Evolutionary conservation across 2,113 vertebrate species (phyloP).

Genomic region (Diadophis punctatus): DNA sequence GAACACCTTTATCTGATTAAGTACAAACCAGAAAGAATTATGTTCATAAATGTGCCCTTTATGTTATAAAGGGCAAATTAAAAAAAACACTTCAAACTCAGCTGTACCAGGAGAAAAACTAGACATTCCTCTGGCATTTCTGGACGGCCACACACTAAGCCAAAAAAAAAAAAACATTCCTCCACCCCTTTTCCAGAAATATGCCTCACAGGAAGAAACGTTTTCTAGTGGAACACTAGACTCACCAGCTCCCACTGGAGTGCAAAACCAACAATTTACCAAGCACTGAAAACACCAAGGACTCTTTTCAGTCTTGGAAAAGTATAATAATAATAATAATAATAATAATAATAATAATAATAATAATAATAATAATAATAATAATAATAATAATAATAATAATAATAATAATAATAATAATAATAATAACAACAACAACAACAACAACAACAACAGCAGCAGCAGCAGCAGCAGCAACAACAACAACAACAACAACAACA

Average conservation of each 20-base stretch:
- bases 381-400: too few species aligned
- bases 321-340: too few species aligned
- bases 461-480: too few species aligned
- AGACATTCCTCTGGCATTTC: conserved; percentile 52
- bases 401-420: too few species aligned
- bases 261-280: conserved; percentile 42
- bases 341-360: too few species aligned
- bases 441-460: too few species aligned
- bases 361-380: too few species aligned
- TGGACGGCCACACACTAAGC: conserved; percentile 58
- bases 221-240: conserved; percentile 42
- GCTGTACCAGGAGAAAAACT: conserved; percentile 46
- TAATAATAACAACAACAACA: too few species aligned
- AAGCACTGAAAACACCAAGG: conserved; percentile 43
- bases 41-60: too few species aligned
- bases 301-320: conserved; percentile 43
- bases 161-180: conserved; percentile 4
- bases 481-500: too few species aligned
- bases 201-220: conserved; percentile 54
- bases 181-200: conserved; percentile 18
- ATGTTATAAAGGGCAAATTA: conserved; percentile 18
- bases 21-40: conserved; percentile 32
- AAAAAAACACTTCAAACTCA: conserved; percentile 51
- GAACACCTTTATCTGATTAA: conserved; percentile 38
- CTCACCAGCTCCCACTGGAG: conserved; percentile 41